Evolutionary conservation across 2,888 invertebrate genomes (phyloP).

Genomic region (Amiota minor): DNA sequence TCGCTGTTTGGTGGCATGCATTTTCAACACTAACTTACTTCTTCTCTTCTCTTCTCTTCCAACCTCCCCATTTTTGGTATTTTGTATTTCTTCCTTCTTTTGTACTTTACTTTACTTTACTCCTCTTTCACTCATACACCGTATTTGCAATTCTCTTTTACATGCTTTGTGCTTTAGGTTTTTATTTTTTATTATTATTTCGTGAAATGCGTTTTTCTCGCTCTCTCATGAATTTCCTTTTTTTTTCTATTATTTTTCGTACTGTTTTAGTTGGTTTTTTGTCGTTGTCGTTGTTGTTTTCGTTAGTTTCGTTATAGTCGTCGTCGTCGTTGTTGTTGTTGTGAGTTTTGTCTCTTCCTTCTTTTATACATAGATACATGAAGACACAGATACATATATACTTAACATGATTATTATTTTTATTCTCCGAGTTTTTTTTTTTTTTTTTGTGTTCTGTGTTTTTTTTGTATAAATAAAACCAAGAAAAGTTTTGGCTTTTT

Average conservation of each 20-base stretch:
- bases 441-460: background rate
- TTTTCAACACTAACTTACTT: conserved; percentile 33
- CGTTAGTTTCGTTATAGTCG: conserved; percentile 3
- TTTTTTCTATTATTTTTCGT: conserved; percentile 13
- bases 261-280: conserved; percentile 36
- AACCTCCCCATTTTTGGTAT: background rate
- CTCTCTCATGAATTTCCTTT: conserved; percentile 5
- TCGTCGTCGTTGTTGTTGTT: background rate
- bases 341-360: conserved; percentile 21
- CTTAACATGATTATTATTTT: conserved; percentile 3
- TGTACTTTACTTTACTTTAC: conserved; percentile 46
- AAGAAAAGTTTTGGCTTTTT: conserved; percentile 31
- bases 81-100: conserved; percentile 32
- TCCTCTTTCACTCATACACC: conserved; percentile 28
- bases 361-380: conserved; percentile 12
- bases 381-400: background rate
- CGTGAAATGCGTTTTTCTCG: background rate
- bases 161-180: background rate
- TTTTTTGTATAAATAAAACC: conserved; percentile 15
- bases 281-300: background rate
- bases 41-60: background rate
- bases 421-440: background rate
- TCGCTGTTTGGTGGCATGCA: conserved; percentile 39
- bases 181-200: background rate
- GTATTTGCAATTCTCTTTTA: conserved; percentile 18